Conservation (phyloP, 2,888 invertebrate species). For the Oscheius sp. region DNA sequence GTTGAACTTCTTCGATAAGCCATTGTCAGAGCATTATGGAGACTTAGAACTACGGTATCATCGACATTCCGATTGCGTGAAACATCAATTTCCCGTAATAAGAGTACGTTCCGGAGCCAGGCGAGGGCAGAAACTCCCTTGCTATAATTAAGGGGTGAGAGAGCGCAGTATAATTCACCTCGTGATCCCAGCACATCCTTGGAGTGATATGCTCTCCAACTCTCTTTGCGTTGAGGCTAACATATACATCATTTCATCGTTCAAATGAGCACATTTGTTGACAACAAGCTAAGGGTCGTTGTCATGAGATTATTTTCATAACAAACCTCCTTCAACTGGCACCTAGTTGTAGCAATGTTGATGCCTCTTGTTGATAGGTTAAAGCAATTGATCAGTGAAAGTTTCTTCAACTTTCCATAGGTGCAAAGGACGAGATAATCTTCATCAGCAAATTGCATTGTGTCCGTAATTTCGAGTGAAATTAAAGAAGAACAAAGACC, state of each 20-base stretch:
- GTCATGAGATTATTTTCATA: too few relatives aligned
- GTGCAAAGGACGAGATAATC: conserved; percentile 29
- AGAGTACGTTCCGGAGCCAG: conserved; percentile 37
- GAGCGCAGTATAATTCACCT: conserved; percentile 25
- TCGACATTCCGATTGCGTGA: conserved; percentile 37
- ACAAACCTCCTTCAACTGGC: conserved; percentile 38
- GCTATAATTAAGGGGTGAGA: conserved; percentile 15
- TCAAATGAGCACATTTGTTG: conserved; percentile 34
- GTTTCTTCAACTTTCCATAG: conserved; percentile 27
- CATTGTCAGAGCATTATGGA: conserved; percentile 45
- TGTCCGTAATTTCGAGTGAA: conserved; percentile 36
- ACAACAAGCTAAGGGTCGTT: conserved; percentile 33
- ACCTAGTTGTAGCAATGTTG: conserved; percentile 31
- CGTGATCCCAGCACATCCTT: conserved; percentile 38
- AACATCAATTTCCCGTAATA: conserved; percentile 34
- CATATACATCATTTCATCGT: conserved; percentile 42
- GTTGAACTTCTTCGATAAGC: conserved; percentile 8
- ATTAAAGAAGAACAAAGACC: conserved; percentile 28
- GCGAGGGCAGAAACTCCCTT: conserved; percentile 42
- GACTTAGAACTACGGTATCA: conserved; percentile 38
- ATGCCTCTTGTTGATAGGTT: conserved; percentile 38
- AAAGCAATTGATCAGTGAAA: conserved; percentile 38
- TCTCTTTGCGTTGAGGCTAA: conserved; percentile 38
- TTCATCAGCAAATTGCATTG: conserved; percentile 38
- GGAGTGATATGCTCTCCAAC: conserved; percentile 33